Conservation (phyloP, 2,797 vertebrate species). For the Sylvia borin region DNA sequence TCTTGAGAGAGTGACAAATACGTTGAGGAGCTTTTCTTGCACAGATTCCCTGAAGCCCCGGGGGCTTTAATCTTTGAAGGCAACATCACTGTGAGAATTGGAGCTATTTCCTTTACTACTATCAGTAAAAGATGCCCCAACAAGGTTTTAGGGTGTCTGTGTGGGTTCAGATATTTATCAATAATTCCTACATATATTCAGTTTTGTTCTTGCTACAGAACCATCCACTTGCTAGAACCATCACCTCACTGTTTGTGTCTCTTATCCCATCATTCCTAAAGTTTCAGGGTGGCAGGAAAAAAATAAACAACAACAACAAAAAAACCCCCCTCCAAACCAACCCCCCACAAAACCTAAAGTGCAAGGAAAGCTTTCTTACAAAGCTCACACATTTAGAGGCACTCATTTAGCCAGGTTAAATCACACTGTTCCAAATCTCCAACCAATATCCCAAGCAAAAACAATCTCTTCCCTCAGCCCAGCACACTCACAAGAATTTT, state of each 20-base stretch:
- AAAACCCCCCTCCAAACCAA: background rate
- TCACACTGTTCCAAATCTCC: background rate
- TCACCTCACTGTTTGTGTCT: background rate
- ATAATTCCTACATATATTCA: background rate
- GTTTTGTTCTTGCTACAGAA: background rate
- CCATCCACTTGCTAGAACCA: background rate
- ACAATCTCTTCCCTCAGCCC: background rate
- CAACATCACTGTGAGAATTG: background rate
- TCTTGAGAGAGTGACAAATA: background rate
- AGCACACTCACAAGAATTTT: background rate
- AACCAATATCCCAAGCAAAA: background rate
- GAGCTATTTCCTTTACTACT: background rate
- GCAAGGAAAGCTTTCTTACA: background rate
- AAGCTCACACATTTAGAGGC: rapidly evolving
- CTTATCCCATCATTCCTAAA: background rate
- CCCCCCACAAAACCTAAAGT: rapidly evolving
- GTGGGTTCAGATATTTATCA: background rate
- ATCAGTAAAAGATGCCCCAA: background rate
- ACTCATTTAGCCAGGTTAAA: background rate
- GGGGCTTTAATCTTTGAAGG: background rate
- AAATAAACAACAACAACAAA: rapidly evolving
- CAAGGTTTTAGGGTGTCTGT: background rate
- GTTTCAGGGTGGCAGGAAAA: background rate
- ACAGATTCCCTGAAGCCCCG: background rate
- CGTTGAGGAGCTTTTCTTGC: background rate